Percentiles rank a stretch among this genome's conserved stretches.
These are phyloP conservation scores for Zaprionus tsacasi DNA, from an alignment of 1,140 invertebrate genomes.

Conservation along the genomic window DNA sequence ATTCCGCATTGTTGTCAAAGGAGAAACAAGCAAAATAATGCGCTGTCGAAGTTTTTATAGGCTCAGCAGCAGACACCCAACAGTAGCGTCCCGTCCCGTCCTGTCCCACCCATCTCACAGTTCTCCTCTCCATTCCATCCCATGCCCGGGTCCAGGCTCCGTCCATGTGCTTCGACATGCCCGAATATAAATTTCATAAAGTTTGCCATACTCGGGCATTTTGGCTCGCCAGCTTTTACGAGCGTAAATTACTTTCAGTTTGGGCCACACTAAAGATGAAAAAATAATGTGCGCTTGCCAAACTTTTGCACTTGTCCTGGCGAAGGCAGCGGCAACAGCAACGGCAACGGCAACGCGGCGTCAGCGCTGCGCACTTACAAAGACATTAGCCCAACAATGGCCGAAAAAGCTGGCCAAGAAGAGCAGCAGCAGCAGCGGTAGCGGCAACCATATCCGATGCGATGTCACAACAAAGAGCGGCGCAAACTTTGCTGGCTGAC, in stretches of 20 bases:
- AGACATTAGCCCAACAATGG: constrained; percentile 70
- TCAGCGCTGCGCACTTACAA: constrained; percentile 64
- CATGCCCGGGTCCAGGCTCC: not conserved
- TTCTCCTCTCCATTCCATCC: not conserved
- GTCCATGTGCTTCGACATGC: constrained; percentile 40
- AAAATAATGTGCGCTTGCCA: constrained; percentile 82
- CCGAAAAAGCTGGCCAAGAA: constrained; percentile 58
- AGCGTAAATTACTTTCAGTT: constrained; percentile 84
- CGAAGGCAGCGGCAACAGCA: not conserved
- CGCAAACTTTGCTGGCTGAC: constrained; percentile 69
- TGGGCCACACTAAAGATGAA: constrained; percentile 82
- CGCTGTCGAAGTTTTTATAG: constrained; percentile 81
- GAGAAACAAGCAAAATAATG: constrained; percentile 79
- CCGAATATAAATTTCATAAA: constrained; percentile 80
- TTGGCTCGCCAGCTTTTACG: constrained; percentile 78
- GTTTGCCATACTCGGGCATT: constrained; percentile 69
- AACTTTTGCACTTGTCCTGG: constrained; percentile 72
- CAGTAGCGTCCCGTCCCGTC: not conserved
- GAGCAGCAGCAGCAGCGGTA: constrained; percentile 13
- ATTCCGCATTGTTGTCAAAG: constrained; percentile 76
- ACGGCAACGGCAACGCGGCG: constrained; percentile 5
- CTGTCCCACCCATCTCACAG: not conserved
- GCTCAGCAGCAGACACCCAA: constrained; percentile 64
- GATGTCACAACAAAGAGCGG: constrained; percentile 7
- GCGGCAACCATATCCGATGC: not conserved